Evolutionary conservation across 2,113 vertebrate species (phyloP), one percentile per base, ranked within the genome.

Genomic region (Morone chrysops): DNA sequence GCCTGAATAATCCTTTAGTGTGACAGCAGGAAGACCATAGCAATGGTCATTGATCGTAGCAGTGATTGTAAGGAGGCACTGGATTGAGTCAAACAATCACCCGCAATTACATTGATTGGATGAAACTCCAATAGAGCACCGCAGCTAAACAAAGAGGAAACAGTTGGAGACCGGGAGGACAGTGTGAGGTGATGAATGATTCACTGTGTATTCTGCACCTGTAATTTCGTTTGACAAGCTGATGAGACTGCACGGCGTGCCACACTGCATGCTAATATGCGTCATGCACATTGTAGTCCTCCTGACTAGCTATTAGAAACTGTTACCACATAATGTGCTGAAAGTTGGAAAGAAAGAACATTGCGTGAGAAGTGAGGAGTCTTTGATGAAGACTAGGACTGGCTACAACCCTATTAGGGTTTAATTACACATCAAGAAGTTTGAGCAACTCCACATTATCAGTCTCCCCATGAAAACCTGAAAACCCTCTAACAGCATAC

Each of bases 91-190:
- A 83, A 91, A 92, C 92, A 93, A 94, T 94, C 90, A 84, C 71
- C 79, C 60, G 45, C 92, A 95, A 93, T 94, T 95, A 94, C 89
- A 94, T 93, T 92, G 94, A 94, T 93, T 93, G 90, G 90, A 92
- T 81, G 87, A 93, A 81, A 90, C 83, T 91, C 85, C 84, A 65
- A 88, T 90, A 75, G 85, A 85, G 84, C 78, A 45, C 80, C 69
- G 59, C 53, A 71, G 74, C 79, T 68, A 88, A 91, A 95, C 90
- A 94, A 93, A 92, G 87, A 91, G 88, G 91, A 91, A 94, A 85
- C 85, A 73, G 90, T 88, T 12, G 78, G 83, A 83, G 86, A 77
- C 76, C 71, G 62, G 72, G 92, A 83, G 83, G 89, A 92, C 80
- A 81, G 79, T 45, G 90, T 36, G 82, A 79, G 76, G 86, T 45